phyloP scores from a whole-genome alignment of 2,888 invertebrate species.

The Oligia fasciuncula region DNA sequence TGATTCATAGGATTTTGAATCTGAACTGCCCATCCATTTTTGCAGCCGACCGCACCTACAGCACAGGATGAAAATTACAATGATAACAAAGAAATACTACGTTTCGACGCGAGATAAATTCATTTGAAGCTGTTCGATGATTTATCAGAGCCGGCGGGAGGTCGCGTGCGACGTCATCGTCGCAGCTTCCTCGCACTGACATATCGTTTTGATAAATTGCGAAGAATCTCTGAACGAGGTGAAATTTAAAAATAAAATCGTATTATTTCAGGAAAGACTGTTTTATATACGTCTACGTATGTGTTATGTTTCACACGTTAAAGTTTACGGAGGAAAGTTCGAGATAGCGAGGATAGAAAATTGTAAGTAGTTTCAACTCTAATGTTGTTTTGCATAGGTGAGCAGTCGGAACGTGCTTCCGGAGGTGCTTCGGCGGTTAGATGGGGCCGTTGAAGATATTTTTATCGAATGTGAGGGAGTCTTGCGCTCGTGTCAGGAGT shows the following conservation, averaged over 20 bases:
- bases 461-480: slow-evolving; percentile 75
- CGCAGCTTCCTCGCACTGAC: slow-evolving; percentile 76
- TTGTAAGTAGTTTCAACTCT: slow-evolving; percentile 63
- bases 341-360: slow-evolving; percentile 51
- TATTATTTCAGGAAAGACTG: slow-evolving; percentile 60
- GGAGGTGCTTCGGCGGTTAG: slow-evolving; percentile 59
- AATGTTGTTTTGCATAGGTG: slow-evolving; percentile 73
- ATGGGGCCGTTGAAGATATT: slow-evolving; percentile 72
- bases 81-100: slow-evolving; percentile 74
- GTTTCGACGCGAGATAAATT: slow-evolving; percentile 80
- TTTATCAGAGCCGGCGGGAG: slow-evolving; percentile 79
- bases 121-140: slow-evolving; percentile 80
- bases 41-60: background rate
- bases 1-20: no score
- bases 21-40: no score
- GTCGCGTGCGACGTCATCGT: slow-evolving; percentile 81
- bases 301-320: slow-evolving; percentile 54
- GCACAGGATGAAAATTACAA: slow-evolving; percentile 40
- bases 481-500: slow-evolving; percentile 69
- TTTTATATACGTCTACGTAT: slow-evolving; percentile 54
- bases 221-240: slow-evolving; percentile 79
- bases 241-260: slow-evolving; percentile 75
- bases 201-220: slow-evolving; percentile 85
- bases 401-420: slow-evolving; percentile 56
- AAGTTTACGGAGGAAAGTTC: slow-evolving; percentile 70